Percentiles rank a stretch among this genome's conserved stretches.
These are phyloP conservation scores for Eulemur macaco DNA, from an alignment of 2,113 vertebrate genomes.

Conservation along the genomic window DNA sequence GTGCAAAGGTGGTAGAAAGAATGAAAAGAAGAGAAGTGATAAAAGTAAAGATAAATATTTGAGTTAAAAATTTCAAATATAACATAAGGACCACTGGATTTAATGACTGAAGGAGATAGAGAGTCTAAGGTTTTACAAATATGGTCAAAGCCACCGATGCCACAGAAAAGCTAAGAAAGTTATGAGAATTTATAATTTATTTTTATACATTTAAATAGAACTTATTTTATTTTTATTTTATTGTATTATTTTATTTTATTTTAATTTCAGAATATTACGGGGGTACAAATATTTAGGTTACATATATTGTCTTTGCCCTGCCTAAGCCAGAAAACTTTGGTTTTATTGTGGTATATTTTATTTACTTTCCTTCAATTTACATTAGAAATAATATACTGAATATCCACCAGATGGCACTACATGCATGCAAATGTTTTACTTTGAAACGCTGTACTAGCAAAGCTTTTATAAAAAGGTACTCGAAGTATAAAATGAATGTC, in stretches of 20 bases:
- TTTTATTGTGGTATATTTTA: not conserved
- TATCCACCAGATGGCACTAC: constrained; percentile 75
- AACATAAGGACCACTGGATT: not conserved
- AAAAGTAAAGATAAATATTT: not conserved
- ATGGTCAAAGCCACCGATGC: not conserved
- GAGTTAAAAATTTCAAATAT: not conserved
- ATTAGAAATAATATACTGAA: not conserved
- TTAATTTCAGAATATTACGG: too few relatives aligned
- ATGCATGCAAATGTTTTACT: constrained; percentile 38
- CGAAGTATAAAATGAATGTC: not conserved
- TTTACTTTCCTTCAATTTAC: not conserved
- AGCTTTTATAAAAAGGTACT: not conserved
- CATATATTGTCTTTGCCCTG: too few relatives aligned
- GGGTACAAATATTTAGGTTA: too few relatives aligned
- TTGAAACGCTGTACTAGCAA: not conserved
- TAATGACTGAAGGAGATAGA: not conserved
- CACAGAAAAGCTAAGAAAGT: not conserved
- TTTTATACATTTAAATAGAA: not conserved
- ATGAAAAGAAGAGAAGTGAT: not conserved
- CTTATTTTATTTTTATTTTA: not conserved
- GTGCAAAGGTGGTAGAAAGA: not conserved
- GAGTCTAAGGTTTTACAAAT: not conserved
- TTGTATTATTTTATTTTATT: too few relatives aligned
- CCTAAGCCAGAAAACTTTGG: not conserved
- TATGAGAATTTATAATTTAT: not conserved